Evolutionary conservation across 1,140 invertebrate genomes (phyloP), one percentile per base, ranked within the genome.

Genomic region (Aphelenchoides fujianensis): DNA sequence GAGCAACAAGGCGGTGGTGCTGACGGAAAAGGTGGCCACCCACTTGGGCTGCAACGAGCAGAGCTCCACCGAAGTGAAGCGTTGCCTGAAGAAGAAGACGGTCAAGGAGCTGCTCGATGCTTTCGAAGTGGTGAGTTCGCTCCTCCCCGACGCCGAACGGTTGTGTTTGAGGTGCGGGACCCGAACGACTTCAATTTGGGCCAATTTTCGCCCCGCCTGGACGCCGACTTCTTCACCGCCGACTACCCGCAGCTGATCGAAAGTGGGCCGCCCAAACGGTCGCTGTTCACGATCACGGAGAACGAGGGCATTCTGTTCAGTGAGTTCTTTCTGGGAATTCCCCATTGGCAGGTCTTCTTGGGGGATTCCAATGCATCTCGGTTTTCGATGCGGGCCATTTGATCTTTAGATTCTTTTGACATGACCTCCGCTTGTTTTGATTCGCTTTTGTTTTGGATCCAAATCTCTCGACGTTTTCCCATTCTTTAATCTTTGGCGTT

Each of bases 211-310:
- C 74, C 74, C n/a, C 74, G 74, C n/a, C 35, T 74, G 28, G 68
- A 75, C 41, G 48, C 16, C 23, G 75, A 77, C 2, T 77, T 75
- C 55, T 75, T 75, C 16, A 30, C 70, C 31, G 35, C 23, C n/a
- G 69, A 77, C 53, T 9, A n/a, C 16, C 3, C 34, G n/a, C 48
- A 75, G 57, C 30, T 75, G 32, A 54, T 77, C 35, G 1, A 72
- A 52, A 61, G 41, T 28, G 67, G 61, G 27, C 66, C 74, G 3
- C 59, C 55, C 9, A 75, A 75, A 41, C 55, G 36, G 2, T 48
- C 3, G 0, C 27, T 74, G 75, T 16, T 69, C 19, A 48, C 41
- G 41, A 27, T 74, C 3, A 74, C 73, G 27, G 61, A 70, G 9
- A 41, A 32, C 7, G 72, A 74, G 27, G 55, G 61, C 12, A n/a